Conservation (phyloP, 2,888 invertebrate genomes). For the Nemoura dubitans region DNA sequence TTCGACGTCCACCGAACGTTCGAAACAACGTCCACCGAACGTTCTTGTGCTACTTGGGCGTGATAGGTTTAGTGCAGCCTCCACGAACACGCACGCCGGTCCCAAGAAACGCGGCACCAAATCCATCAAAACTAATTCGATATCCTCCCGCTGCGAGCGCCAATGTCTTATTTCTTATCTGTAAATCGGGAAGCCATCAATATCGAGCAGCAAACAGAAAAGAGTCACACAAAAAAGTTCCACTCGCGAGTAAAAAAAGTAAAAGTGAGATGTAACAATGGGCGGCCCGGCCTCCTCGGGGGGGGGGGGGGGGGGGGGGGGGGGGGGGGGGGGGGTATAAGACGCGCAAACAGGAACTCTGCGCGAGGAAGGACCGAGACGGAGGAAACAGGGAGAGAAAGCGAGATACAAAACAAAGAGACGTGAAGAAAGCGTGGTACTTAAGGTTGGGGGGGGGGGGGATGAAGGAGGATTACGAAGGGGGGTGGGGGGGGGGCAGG, state of each 20-base stretch:
- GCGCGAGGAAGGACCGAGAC: background rate
- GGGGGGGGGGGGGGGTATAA: background rate
- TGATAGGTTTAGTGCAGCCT: too few species aligned
- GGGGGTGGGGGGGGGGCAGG: background rate
- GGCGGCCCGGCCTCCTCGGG: background rate
- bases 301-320: background rate
- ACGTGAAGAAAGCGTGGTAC: background rate
- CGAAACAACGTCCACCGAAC: too few species aligned
- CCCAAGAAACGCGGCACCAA: too few species aligned
- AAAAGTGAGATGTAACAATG: background rate
- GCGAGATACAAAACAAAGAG: background rate
- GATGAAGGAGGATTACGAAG: too few species aligned
- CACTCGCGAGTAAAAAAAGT: background rate
- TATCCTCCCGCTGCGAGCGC: too few species aligned
- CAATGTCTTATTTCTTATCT: background rate
- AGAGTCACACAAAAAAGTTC: background rate
- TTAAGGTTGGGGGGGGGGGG: too few species aligned
- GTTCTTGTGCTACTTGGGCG: too few species aligned
- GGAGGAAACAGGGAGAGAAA: background rate
- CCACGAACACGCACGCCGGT: too few species aligned
- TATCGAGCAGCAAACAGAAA: background rate
- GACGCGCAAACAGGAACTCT: background rate
- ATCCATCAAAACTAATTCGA: too few species aligned
- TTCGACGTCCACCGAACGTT: too few species aligned
- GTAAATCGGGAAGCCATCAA: background rate